phyloP scores from a whole-genome alignment of 2,888 invertebrate genomes.

The Nemoura dubitans region DNA sequence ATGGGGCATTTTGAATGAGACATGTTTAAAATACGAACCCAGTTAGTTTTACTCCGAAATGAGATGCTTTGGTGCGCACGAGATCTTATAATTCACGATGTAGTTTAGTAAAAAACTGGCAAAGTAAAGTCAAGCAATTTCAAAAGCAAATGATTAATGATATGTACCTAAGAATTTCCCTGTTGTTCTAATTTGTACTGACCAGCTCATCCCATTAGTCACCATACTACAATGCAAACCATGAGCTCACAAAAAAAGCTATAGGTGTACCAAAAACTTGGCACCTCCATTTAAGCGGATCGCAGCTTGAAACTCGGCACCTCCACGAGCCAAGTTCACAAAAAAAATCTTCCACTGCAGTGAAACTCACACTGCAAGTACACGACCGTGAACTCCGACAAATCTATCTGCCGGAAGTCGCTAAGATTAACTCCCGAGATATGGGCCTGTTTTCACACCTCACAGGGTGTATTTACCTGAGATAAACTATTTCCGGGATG shows the following conservation, averaged over 20 bases:
- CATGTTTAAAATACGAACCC: neutral
- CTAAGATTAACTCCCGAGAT: neutral
- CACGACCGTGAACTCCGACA: neutral
- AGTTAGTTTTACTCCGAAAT: neutral
- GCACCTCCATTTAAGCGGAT: neutral
- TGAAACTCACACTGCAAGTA: neutral
- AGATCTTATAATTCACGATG: no score
- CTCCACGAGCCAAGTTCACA: neutral
- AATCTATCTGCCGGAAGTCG: neutral
- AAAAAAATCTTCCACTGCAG: neutral
- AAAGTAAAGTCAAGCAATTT: no score
- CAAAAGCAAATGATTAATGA: no score
- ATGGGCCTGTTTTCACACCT: neutral
- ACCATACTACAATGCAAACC: neutral
- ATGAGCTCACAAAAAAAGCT: neutral
- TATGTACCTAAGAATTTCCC: no score
- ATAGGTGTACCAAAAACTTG: neutral
- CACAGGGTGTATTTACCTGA: neutral
- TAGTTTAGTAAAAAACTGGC: no score
- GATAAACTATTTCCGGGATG: neutral
- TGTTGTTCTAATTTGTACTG: neutral
- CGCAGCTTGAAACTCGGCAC: neutral
- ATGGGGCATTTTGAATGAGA: no score
- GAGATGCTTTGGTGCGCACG: neutral
- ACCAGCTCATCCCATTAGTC: neutral